Percentiles rank a stretch among this genome's conserved stretches.
These are phyloP conservation scores for Herpetotheres cachinnans DNA, from an alignment of 2,113 vertebrate species.

Conservation along the genomic window DNA sequence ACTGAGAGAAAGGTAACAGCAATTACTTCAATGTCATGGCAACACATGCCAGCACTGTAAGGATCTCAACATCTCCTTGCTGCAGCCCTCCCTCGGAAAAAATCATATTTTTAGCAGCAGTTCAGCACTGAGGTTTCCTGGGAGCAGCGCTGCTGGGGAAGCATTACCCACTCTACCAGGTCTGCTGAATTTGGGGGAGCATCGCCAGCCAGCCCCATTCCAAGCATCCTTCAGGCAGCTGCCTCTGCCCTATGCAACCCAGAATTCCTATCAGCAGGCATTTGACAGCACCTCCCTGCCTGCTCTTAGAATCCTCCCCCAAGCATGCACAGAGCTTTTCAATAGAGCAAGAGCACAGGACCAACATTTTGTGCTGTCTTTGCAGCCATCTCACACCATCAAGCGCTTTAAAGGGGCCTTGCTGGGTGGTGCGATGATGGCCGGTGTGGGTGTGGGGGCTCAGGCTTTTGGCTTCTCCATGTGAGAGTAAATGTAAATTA, in stretches of 20 bases:
- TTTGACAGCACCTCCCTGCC: not conserved
- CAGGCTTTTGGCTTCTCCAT: not conserved
- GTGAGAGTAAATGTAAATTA: not conserved
- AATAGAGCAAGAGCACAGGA: not conserved
- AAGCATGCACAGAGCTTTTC: fast-evolving
- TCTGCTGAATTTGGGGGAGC: not conserved
- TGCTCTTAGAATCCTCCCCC: not conserved
- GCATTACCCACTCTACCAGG: fast-evolving
- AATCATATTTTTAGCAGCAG: not conserved
- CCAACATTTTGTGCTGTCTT: fast-evolving
- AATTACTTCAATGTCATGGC: not conserved
- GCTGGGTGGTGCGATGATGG: not conserved
- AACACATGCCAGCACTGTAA: not conserved
- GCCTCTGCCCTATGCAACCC: not conserved
- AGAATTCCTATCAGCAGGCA: not conserved
- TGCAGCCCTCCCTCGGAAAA: not conserved
- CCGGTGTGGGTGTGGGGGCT: not conserved
- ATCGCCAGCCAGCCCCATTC: not conserved
- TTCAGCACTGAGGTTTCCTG: not conserved
- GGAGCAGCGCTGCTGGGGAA: not conserved
- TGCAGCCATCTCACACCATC: not conserved
- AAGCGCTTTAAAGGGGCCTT: fast-evolving
- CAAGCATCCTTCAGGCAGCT: not conserved
- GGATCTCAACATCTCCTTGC: not conserved
- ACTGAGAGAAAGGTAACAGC: not conserved